A percentile compares a stretch with the other conserved stretches of the same genome.
Evolutionary conservation across 2,113 vertebrate species (phyloP).

Genomic region (Toxotes chatareus): DNA sequence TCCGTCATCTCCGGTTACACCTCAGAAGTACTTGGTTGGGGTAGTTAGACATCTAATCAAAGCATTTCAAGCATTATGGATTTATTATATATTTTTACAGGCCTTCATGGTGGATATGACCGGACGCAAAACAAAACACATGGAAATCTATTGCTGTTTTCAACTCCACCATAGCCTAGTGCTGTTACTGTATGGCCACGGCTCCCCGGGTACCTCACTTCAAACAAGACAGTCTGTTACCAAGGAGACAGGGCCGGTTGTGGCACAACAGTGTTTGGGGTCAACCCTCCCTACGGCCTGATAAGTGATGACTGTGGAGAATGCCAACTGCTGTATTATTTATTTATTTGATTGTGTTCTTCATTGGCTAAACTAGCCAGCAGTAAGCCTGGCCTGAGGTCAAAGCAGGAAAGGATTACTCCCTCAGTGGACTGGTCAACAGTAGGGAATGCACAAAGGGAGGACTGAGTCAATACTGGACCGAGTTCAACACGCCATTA

Average conservation of each 20-base stretch:
- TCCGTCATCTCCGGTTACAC: conserved; percentile 81
- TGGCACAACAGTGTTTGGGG: conserved; percentile 81
- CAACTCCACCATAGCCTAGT: conserved; percentile 45
- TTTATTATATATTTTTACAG: conserved; percentile 53
- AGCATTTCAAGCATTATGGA: conserved; percentile 55
- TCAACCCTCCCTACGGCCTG: conserved; percentile 76
- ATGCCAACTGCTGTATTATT: conserved; percentile 80
- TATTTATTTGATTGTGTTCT: conserved; percentile 81
- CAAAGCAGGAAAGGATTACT: conserved; percentile 80
- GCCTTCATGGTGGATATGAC: conserved; percentile 24
- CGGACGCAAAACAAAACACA: conserved; percentile 44
- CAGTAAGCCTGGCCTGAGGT: conserved; percentile 80
- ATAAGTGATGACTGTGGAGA: conserved; percentile 84
- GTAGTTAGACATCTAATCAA: conserved; percentile 71
- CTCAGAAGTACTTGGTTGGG: conserved; percentile 64
- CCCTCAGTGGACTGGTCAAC: conserved; percentile 74
- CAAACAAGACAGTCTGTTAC: conserved; percentile 83
- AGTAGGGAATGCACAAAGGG: conserved; percentile 68
- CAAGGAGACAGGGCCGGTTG: conserved; percentile 80
- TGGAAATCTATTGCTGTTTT: conserved; percentile 53
- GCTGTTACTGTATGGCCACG: conserved; percentile 64
- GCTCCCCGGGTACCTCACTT: conserved; percentile 72
- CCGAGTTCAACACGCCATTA: conserved; percentile 71
- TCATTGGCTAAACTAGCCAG: conserved; percentile 75
- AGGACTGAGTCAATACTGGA: conserved; percentile 78